Percentiles rank a stretch among this genome's conserved stretches.
These are phyloP conservation scores for Morpho helenor DNA, from an alignment of 2,888 invertebrate species.

Conservation along the genomic window DNA sequence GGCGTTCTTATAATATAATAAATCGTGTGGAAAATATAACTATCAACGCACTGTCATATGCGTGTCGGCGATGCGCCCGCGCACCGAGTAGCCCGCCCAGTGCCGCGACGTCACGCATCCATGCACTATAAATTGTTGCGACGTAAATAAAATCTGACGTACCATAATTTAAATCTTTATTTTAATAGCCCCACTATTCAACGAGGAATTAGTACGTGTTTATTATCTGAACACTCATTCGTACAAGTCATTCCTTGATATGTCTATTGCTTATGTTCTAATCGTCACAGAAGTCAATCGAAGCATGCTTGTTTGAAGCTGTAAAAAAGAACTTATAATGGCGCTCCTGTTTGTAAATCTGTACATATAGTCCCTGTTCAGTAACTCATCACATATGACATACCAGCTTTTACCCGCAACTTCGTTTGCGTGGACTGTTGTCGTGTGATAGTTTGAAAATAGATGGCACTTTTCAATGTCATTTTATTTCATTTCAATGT, in stretches of 20 bases:
- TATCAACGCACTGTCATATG: slow-evolving; percentile 73
- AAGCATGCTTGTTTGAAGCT: too few species aligned
- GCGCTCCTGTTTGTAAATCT: too few species aligned
- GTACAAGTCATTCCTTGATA: slow-evolving; percentile 65
- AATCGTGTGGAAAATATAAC: slow-evolving; percentile 79
- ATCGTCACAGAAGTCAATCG: too few species aligned
- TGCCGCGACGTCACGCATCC: slow-evolving; percentile 46
- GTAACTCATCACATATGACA: too few species aligned
- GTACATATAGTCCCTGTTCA: too few species aligned
- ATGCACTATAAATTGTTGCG: slow-evolving; percentile 65
- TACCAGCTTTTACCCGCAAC: too few species aligned
- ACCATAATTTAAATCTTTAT: slow-evolving; percentile 75
- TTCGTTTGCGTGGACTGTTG: too few species aligned
- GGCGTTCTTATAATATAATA: slow-evolving; percentile 74
- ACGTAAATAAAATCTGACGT: slow-evolving; percentile 73
- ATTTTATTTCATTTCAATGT: too few species aligned
- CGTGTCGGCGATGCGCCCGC: slow-evolving; percentile 42
- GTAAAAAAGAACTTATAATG: too few species aligned
- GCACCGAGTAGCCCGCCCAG: slow-evolving; percentile 31
- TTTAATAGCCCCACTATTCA: slow-evolving; percentile 74
- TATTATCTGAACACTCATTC: slow-evolving; percentile 69
- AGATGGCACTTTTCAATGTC: too few species aligned
- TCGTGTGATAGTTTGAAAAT: too few species aligned
- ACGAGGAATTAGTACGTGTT: slow-evolving; percentile 76
- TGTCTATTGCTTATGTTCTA: slow-evolving; percentile 30